Conservation (phyloP, 2,113 vertebrate genomes). For the Bucco capensis region DNA sequence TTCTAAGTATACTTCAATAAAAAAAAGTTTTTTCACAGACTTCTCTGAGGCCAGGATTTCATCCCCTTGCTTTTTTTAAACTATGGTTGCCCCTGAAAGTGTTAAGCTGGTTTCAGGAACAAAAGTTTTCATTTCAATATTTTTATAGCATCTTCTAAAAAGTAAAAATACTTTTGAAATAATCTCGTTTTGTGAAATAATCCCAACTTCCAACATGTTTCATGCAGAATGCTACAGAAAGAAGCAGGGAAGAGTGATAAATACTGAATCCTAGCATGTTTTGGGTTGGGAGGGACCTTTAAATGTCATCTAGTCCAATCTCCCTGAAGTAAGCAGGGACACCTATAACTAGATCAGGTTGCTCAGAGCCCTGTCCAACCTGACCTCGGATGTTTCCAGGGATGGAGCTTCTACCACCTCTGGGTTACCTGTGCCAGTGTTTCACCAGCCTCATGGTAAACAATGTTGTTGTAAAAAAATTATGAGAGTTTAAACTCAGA, state of each 20-base stretch:
- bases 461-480: not conserved
- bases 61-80: not conserved
- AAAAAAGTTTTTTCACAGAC: not conserved
- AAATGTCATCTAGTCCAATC: not conserved
- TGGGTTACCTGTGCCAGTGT: not conserved
- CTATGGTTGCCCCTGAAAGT: not conserved
- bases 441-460: not conserved
- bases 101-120: not conserved
- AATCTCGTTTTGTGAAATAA: not conserved
- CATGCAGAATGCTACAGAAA: not conserved
- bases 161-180: not conserved
- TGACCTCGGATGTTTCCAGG: not conserved
- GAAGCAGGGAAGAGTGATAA: not conserved
- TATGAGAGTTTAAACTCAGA: not conserved
- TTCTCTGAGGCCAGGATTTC: not conserved
- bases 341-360: not conserved
- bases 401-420: not conserved
- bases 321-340: not conserved
- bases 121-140: not conserved
- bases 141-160: not conserved
- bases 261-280: not conserved
- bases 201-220: not conserved
- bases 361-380: not conserved
- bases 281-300: not conserved
- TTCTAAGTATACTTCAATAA: not conserved